These are phyloP conservation scores for Psylliodes chrysocephalus DNA, from an alignment of 2,888 invertebrate species.

Conservation along the genomic window DNA sequence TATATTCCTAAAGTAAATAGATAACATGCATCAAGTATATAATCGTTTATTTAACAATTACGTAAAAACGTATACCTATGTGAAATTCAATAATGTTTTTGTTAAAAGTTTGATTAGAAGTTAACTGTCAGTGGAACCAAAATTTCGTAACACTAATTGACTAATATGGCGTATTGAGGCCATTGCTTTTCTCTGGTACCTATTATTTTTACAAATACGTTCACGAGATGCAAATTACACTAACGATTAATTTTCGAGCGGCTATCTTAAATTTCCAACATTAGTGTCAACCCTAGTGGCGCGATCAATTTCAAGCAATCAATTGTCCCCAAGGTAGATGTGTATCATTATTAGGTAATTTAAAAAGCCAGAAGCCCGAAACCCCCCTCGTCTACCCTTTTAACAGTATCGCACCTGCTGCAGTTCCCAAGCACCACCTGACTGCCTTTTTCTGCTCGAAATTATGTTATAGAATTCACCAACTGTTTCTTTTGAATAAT, in stretches of 20 bases:
- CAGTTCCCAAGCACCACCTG: slow-evolving; percentile 46
- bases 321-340: slow-evolving; percentile 30
- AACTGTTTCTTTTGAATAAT: slow-evolving; percentile 17
- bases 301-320: slow-evolving; percentile 30
- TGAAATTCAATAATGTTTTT: no score
- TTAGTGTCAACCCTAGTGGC: neutral
- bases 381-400: slow-evolving; percentile 30
- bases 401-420: slow-evolving; percentile 44
- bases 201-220: neutral
- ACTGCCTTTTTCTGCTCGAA: slow-evolving; percentile 15
- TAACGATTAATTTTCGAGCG: neutral
- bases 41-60: no score
- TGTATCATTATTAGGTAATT: slow-evolving; percentile 37
- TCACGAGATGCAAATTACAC: neutral
- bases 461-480: slow-evolving; percentile 20
- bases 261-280: neutral
- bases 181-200: no score
- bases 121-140: no score
- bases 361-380: slow-evolving; percentile 25
- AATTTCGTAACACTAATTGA: no score
- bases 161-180: no score
- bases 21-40: no score
- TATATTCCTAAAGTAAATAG: no score
- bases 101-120: no score
- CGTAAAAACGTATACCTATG: no score